phyloP scores from a whole-genome alignment of 2,797 vertebrate species.

The Rhyacichthys aspro region DNA sequence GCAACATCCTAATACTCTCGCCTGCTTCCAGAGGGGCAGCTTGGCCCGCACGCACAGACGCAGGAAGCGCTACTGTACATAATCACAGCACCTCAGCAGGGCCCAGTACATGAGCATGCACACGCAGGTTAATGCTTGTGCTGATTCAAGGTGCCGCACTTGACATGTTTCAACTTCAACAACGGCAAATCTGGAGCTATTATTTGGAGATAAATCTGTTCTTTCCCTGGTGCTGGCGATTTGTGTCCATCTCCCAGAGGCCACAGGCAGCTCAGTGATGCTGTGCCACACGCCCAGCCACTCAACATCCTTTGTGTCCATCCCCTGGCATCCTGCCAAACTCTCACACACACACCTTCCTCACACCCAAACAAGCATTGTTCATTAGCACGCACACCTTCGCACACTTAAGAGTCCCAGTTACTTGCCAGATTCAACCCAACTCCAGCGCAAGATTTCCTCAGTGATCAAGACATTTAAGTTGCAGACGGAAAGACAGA shows the following conservation, averaged over 20 bases:
- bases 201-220: constrained; percentile 10
- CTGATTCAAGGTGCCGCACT: neutral
- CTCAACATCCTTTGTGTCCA: constrained; percentile 73
- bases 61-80: constrained; percentile 22
- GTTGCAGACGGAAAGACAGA: constrained; percentile 25
- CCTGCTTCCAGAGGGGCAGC: constrained; percentile 60
- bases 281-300: constrained; percentile 75
- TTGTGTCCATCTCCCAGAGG: constrained; percentile 60
- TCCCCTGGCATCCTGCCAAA: constrained; percentile 66
- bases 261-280: constrained; percentile 59
- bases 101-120: neutral
- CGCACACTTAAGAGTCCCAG: constrained; percentile 35
- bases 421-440: constrained; percentile 24
- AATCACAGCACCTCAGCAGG: constrained; percentile 36
- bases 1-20: constrained; percentile 64
- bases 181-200: constrained; percentile 1
- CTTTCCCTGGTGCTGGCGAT: constrained; percentile 33
- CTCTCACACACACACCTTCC: constrained; percentile 19
- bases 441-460: constrained; percentile 17
- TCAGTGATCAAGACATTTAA: constrained; percentile 68
- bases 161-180: constrained; percentile 1
- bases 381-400: constrained; percentile 62
- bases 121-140: constrained; percentile 11
- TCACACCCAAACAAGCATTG: constrained; percentile 40
- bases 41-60: constrained; percentile 38